Percentiles rank a stretch among this genome's conserved stretches.
Evolutionary conservation across 2,888 invertebrate species (phyloP).

Genomic region (Parapristionchus giblindavisi): DNA sequence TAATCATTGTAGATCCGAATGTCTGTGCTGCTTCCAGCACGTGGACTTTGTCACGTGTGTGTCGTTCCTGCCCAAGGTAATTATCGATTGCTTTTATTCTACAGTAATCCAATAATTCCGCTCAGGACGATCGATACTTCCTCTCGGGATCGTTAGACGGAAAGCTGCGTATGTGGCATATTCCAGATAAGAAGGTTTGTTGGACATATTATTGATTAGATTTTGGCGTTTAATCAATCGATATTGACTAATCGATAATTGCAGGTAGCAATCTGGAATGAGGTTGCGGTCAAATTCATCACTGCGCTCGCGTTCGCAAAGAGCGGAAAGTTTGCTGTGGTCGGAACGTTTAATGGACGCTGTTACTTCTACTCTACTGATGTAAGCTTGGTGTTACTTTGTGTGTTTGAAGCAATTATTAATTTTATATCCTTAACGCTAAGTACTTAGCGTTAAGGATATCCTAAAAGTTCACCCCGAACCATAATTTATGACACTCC

Average conservation of each 20-base stretch:
- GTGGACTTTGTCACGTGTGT: conserved; percentile 99
- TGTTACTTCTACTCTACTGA: conserved; percentile 98
- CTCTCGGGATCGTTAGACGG: conserved; percentile 96
- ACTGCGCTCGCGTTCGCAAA: conserved; percentile 69
- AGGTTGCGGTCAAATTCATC: conserved; percentile 65
- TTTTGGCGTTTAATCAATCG: neutral
- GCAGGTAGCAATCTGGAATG: conserved; percentile 60
- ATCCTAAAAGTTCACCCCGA: too few species aligned
- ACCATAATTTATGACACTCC: too few species aligned
- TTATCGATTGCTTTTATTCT: neutral
- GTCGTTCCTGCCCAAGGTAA: conserved; percentile 88
- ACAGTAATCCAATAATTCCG: neutral
- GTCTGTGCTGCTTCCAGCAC: conserved; percentile 97
- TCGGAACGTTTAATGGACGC: conserved; percentile 96
- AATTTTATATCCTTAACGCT: too few species aligned
- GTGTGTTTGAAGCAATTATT: neutral
- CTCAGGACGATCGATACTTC: conserved; percentile 81
- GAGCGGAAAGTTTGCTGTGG: conserved; percentile 96
- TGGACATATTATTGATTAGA: neutral
- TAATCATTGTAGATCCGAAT: conserved; percentile 80
- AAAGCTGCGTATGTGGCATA: conserved; percentile 97
- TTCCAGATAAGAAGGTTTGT: conserved; percentile 94
- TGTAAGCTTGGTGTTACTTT: conserved; percentile 62
- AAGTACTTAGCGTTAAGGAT: too few species aligned
- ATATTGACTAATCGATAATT: neutral